Evolutionary conservation across 2,797 vertebrate genomes (phyloP), one percentile per base, ranked within the genome.

Genomic region (Morus bassanus): DNA sequence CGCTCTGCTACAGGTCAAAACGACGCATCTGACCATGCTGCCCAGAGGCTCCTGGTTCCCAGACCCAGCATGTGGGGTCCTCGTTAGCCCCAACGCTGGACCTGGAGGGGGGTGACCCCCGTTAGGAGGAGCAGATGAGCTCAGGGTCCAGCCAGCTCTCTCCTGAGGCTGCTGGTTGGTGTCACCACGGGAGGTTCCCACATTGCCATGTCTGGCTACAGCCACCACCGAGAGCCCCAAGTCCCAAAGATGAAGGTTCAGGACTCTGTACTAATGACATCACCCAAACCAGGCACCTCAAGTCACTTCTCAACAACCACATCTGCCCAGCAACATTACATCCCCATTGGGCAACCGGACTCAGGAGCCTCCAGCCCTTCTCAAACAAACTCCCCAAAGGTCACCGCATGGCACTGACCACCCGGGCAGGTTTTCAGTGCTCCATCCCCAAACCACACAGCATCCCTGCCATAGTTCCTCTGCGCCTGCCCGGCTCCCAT

Each of bases 31-130:
- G 5, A 45, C 37, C 46, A 18, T 11, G 3, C 33, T 56, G 39
- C 53, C 39, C 16, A 22, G 33, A 37, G 56, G 81, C 54, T 92
- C 46, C n/a, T 1, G 10, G 51, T 11, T 57, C 54, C 51, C 41
- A 69, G 35, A 43, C 18, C 64, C 1, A 0, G 11, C 11, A 37
- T 15, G 14, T 11, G 27, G 59, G 33, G 46, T 82, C 69, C 43
- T 72, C 6, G 1, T 72, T 39, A 89, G 78, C 57, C 50, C 45
- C 75, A 60, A n/a, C 59, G 54, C 43, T 57, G 61, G 73, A 61
- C 1, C 2, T 0, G 0, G 41, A 27, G 46, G 0, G 6, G 28
- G 9, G 21, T 64, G 78, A 89, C 56, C 6, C 21, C 33, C 0
- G 0, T 19, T 22, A 70, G 43, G 75, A 88, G 68, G 30, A 76